Percentiles rank a stretch among this genome's conserved stretches.
Evolutionary conservation across 2,113 vertebrate species (phyloP).

Genomic region (Monopterus albus): DNA sequence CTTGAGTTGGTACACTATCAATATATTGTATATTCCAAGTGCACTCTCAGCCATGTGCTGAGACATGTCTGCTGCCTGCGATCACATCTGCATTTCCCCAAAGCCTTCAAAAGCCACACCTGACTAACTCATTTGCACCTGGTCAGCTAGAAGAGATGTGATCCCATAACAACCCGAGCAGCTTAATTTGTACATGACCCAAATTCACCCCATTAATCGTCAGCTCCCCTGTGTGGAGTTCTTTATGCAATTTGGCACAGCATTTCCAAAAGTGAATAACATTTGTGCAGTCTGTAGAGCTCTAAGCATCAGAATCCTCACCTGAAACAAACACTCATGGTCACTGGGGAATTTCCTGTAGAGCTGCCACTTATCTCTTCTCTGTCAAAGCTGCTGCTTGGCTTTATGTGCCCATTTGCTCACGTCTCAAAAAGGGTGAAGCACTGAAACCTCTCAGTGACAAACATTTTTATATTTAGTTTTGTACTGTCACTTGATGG

Average conservation of each 20-base stretch:
- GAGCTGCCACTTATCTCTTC: slow-evolving; percentile 13
- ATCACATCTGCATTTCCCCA: slow-evolving; percentile 35
- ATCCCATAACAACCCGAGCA: slow-evolving; percentile 43
- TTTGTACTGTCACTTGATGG: too few relatives aligned
- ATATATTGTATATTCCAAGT: too few relatives aligned
- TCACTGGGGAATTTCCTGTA: slow-evolving; percentile 40
- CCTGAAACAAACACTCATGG: slow-evolving; percentile 33
- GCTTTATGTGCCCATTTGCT: slow-evolving; percentile 3
- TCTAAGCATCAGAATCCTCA: slow-evolving; percentile 28
- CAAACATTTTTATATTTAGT: not conserved
- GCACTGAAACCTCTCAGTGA: not conserved
- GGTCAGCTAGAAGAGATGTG: slow-evolving; percentile 46
- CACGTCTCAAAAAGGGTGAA: not conserved
- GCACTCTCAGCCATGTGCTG: slow-evolving; percentile 24
- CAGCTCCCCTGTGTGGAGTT: slow-evolving; percentile 9
- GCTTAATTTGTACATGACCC: slow-evolving; percentile 35
- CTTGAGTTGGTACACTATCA: too few relatives aligned
- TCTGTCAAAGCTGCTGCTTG: slow-evolving; percentile 14
- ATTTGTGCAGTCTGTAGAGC: slow-evolving; percentile 4
- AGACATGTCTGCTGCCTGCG: slow-evolving; percentile 28
- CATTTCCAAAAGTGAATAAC: slow-evolving; percentile 32
- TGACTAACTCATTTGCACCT: slow-evolving; percentile 58
- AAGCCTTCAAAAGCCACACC: slow-evolving; percentile 49
- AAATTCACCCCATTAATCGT: slow-evolving; percentile 4
- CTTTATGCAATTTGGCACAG: slow-evolving; percentile 17